Conservation (phyloP, 2,888 invertebrate genomes). For the Megastigmus dorsalis region DNA sequence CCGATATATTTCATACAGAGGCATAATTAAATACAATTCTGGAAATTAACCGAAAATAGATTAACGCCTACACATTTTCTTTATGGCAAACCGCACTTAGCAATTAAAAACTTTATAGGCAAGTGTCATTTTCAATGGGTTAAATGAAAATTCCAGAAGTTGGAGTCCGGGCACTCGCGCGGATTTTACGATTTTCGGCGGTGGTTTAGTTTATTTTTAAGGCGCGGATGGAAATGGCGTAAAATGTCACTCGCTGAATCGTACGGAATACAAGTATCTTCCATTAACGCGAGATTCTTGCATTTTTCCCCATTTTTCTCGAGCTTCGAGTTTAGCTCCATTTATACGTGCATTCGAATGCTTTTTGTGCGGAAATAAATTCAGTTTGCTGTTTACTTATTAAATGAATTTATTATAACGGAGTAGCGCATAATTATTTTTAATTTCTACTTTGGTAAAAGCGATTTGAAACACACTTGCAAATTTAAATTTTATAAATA, state of each 20-base stretch:
- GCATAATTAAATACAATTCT: no score
- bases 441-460: no score
- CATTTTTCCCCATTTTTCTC: constrained; percentile 16
- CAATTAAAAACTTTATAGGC: neutral
- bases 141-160: constrained; percentile 45
- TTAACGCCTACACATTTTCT: no score
- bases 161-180: neutral
- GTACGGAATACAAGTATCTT: constrained; percentile 40
- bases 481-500: no score
- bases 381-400: no score
- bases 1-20: no score
- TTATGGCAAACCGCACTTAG: no score
- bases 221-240: constrained; percentile 5
- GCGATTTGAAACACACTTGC: no score
- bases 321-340: neutral
- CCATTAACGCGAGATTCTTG: constrained; percentile 41
- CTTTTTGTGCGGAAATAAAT: neutral
- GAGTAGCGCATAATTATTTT: no score
- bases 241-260: constrained; percentile 24
- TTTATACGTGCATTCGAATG: no score
- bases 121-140: constrained; percentile 18
- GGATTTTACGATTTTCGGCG: constrained; percentile 26
- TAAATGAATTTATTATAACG: no score
- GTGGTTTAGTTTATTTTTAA: constrained; percentile 36
- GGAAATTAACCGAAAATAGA: no score